Conservation (phyloP, 1,140 invertebrate genomes). For the Nomia melanderi region DNA sequence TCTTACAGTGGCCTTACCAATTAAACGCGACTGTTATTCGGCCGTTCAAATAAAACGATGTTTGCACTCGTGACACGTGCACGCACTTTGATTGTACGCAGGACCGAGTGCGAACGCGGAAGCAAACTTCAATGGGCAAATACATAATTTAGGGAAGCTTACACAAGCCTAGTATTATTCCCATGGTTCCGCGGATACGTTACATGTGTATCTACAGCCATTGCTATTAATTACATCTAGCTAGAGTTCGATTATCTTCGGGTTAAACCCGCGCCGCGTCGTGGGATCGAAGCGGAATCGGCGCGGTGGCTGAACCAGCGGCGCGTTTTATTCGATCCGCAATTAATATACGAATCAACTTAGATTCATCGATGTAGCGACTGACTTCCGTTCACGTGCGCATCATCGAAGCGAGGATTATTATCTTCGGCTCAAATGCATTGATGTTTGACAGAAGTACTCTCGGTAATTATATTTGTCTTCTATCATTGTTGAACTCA, state of each 20-base stretch:
- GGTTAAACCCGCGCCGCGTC: not conserved
- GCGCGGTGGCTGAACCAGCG: not conserved
- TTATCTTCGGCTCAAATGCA: no score
- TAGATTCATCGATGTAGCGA: no score
- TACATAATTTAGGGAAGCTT: conserved; percentile 35
- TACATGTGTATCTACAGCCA: conserved; percentile 46
- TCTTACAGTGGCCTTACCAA: not conserved
- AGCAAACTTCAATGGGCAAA: conserved; percentile 28
- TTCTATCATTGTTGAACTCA: no score
- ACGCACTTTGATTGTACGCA: not conserved
- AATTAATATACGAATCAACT: not conserved
- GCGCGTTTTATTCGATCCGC: not conserved
- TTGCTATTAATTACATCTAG: conserved; percentile 51
- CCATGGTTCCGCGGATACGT: conserved; percentile 39
- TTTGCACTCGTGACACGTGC: conserved; percentile 7
- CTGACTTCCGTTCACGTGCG: no score
- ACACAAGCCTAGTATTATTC: conserved; percentile 27
- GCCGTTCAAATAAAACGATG: not conserved
- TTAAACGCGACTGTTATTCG: not conserved
- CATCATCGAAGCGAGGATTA: no score
- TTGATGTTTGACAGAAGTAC: no score
- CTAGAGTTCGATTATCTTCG: conserved; percentile 37
- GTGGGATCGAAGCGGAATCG: conserved; percentile 29
- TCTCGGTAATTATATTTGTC: no score
- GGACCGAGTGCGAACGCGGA: not conserved